Evolutionary conservation across 1,140 invertebrate species (phyloP), one percentile per base, ranked within the genome.

Genomic region (Halesus radiatus): DNA sequence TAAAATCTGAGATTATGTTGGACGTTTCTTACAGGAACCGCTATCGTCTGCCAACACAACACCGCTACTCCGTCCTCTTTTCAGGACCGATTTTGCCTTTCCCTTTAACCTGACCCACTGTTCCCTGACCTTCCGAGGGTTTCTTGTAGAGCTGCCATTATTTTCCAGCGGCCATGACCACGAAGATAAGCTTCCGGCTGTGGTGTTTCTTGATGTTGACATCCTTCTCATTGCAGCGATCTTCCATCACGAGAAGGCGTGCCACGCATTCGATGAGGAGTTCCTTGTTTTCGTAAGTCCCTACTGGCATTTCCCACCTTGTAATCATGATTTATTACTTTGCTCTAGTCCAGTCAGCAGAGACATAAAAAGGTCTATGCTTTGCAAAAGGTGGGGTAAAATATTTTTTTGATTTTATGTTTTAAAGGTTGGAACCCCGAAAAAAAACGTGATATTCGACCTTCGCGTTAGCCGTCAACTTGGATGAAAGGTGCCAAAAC

Each of bases 261-360:
- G 62, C 62, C 23, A 66, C 62, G 62, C 62, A 66, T 16, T 66
- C 62, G 2, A 66, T 29, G 8, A 66, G 32, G 22, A 66, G 62
- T 29, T 66, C 62, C 15, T 66, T 66, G 62, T 66, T 29, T 29
- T 66, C 62, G 13, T 66, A 66, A 16, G 62, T 66, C 62, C 62
- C 23, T 29, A 3, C 29, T 66, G 62, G 23, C 62, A 29, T 16
- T 66, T 66, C 1, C 62, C 32, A 29, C 32, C 32, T 29, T 66
- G 29, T n/a, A n/a, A n/a, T n/a, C n/a, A n/a, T n/a, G n/a, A n/a
- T n/a, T n/a, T n/a, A n/a, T n/a, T n/a, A n/a, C n/a, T n/a, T n/a
- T n/a, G n/a, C n/a, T n/a, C n/a, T n/a, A n/a, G n/a, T n/a, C n/a
- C n/a, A n/a, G n/a, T n/a, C n/a, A n/a, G n/a, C n/a, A n/a, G n/a